Percentiles rank a stretch among this genome's conserved stretches.
phyloP scores from a whole-genome alignment of 1,140 invertebrate genomes.

The Aphidius gifuensis region DNA sequence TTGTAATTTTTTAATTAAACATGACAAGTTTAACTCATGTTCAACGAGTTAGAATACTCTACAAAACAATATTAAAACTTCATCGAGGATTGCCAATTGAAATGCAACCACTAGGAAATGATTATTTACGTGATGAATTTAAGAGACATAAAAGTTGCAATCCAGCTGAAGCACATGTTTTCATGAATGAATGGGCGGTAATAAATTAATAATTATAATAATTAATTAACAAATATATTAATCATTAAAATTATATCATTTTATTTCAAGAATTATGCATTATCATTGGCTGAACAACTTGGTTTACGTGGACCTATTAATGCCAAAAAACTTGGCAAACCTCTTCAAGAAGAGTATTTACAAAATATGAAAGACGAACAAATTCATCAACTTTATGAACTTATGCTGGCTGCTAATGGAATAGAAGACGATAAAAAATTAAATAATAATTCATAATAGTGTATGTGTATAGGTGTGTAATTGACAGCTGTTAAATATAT shows the following conservation, averaged over 20 bases:
- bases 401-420: constrained; percentile 67
- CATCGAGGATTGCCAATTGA: constrained; percentile 79
- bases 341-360: constrained; percentile 62
- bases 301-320: constrained; percentile 61
- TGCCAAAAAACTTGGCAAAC: constrained; percentile 59
- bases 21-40: constrained; percentile 54
- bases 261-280: constrained; percentile 68
- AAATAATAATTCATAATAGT: not conserved
- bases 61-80: constrained; percentile 83
- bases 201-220: constrained; percentile 36
- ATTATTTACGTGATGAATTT: constrained; percentile 88
- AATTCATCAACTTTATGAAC: constrained; percentile 76
- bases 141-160: constrained; percentile 78
- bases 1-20: not conserved
- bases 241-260: constrained; percentile 27
- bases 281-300: constrained; percentile 69
- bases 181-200: constrained; percentile 89
- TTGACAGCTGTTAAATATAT: too few relatives aligned
- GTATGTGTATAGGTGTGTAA: not conserved
- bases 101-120: constrained; percentile 72
- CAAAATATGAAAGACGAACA: constrained; percentile 78
- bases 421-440: constrained; percentile 7
- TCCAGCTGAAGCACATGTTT: constrained; percentile 66
- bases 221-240: constrained; percentile 2
- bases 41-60: constrained; percentile 71